Conservation (phyloP, 2,113 vertebrate genomes). For the Hypomesus transpacificus region DNA sequence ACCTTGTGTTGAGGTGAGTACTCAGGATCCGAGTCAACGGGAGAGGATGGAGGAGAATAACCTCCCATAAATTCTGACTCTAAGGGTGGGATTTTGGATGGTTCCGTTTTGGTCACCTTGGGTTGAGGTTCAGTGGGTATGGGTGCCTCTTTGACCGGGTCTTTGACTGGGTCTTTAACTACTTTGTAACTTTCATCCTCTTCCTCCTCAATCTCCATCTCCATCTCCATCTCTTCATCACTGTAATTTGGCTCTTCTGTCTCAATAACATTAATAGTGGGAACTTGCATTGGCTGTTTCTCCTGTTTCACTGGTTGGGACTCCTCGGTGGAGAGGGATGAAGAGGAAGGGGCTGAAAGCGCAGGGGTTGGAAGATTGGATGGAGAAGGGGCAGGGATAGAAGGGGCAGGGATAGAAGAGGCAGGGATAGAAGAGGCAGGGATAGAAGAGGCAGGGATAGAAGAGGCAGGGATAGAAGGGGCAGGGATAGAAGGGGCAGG, state of each 20-base stretch:
- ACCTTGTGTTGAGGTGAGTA: conserved; percentile 50
- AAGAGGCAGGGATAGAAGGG: conserved; percentile 14
- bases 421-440: conserved; percentile 14
- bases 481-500: conserved; percentile 19
- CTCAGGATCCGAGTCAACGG: conserved; percentile 60
- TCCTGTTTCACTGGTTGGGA: conserved; percentile 38
- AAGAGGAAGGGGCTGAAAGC: background rate
- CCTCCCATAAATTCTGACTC: conserved; percentile 61
- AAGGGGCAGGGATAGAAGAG: conserved; percentile 6
- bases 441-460: conserved; percentile 17
- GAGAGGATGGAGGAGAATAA: conserved; percentile 60
- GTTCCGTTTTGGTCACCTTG: conserved; percentile 29
- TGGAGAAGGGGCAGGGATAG: conserved; percentile 13
- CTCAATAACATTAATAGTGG: conserved; percentile 79
- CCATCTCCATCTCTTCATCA: conserved; percentile 64
- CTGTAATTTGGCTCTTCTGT: conserved; percentile 72
- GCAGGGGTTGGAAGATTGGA: conserved; percentile 27
- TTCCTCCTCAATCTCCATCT: conserved; percentile 53
- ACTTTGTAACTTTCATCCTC: conserved; percentile 56
- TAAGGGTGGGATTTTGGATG: conserved; percentile 39
- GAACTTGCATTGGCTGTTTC: conserved; percentile 66
- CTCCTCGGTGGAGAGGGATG: conserved; percentile 16
- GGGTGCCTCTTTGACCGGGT: conserved; percentile 33
- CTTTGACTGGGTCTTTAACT: conserved; percentile 50
- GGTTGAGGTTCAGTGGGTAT: conserved; percentile 18